A percentile compares a stretch with the other conserved stretches of the same genome.
phyloP scores from a whole-genome alignment of 2,113 vertebrate species.

The Sciurus niger region DNA sequence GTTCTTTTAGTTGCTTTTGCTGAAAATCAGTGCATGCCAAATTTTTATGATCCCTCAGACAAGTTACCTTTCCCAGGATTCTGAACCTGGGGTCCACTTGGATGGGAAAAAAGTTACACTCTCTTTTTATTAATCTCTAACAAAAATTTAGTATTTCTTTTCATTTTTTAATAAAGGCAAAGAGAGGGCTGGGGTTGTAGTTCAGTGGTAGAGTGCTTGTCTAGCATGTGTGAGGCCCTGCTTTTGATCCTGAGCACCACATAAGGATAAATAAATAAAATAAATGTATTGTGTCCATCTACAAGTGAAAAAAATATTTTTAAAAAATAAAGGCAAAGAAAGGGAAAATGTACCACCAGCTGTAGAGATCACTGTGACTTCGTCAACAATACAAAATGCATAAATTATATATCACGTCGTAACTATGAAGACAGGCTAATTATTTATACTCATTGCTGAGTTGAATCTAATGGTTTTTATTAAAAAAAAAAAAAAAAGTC shows the following conservation, averaged over 20 bases:
- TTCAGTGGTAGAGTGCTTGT: too few relatives aligned
- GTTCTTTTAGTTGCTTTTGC: background rate
- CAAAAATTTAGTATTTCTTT: background rate
- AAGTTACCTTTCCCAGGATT: background rate
- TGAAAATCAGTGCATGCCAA: constrained; percentile 27
- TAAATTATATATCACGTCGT: background rate
- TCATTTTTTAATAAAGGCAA: background rate
- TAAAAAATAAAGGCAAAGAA: background rate
- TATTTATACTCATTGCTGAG: background rate
- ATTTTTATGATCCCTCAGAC: background rate
- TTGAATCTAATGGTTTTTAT: constrained; percentile 10
- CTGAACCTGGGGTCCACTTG: background rate
- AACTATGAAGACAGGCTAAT: background rate
- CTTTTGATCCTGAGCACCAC: too few relatives aligned
- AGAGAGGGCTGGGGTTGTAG: too few relatives aligned
- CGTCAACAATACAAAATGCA: constrained; percentile 3
- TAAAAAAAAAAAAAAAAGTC: background rate
- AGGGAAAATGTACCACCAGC: background rate
- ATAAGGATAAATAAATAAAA: too few relatives aligned
- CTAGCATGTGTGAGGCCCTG: too few relatives aligned
- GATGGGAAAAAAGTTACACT: background rate
- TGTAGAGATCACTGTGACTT: background rate
- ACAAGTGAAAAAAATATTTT: too few relatives aligned
- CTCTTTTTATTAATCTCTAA: background rate
- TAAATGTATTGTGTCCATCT: too few relatives aligned